Conservation (phyloP, 2,888 invertebrate genomes). For the Halocaridina rubra region DNA sequence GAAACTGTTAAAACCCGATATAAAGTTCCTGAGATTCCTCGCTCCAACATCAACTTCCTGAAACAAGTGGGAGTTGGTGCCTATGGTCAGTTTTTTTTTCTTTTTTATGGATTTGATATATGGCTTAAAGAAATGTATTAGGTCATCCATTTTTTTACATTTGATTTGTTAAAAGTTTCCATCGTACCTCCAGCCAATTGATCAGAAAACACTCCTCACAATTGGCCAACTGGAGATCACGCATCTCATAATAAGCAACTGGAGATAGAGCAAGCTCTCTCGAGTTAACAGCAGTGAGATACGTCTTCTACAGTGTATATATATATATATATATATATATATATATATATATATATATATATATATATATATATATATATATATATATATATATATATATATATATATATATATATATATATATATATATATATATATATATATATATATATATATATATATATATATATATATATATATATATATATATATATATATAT, state of each 20-base stretch:
- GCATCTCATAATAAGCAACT: background rate
- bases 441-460: background rate
- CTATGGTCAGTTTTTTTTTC: too few species aligned
- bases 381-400: slow-evolving; percentile 7
- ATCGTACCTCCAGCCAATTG: background rate
- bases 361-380: background rate
- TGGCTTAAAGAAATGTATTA: too few species aligned
- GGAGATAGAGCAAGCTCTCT: background rate
- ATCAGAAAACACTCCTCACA: background rate
- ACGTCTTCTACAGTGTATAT: background rate
- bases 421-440: background rate
- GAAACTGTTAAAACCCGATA: too few species aligned
- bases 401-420: slow-evolving; percentile 16
- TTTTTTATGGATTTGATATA: too few species aligned
- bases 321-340: background rate
- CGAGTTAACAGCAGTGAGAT: background rate
- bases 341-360: background rate
- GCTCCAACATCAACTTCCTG: too few species aligned
- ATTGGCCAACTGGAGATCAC: background rate
- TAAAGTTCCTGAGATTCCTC: too few species aligned
- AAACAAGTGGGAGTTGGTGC: too few species aligned
- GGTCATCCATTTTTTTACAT: too few species aligned
- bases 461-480: background rate
- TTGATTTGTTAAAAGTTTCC: background rate
- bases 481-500: background rate